A percentile compares a stretch with the other conserved stretches of the same genome.
Conservation (phyloP, 1,140 invertebrate genomes). For the Eriocheir sinensis region DNA sequence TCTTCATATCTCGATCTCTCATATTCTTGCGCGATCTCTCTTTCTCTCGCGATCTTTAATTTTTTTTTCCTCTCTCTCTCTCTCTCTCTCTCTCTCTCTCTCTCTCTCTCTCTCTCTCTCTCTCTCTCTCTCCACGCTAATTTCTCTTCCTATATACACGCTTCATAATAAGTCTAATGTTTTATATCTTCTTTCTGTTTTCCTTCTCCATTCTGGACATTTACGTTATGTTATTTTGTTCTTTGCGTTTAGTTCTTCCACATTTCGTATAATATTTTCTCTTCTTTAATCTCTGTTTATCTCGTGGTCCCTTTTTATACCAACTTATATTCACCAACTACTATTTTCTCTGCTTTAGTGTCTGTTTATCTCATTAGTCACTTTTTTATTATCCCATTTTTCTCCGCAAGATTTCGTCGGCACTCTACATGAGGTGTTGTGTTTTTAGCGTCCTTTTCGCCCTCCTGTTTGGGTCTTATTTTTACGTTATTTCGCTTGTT, state of each 20-base stretch:
- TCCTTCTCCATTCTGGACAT: background rate
- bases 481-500: background rate
- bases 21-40: background rate
- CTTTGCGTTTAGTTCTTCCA: no score
- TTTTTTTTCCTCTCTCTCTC: background rate
- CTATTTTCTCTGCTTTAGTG: background rate
- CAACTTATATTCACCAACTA: background rate
- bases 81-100: background rate
- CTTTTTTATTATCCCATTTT: no score
- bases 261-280: no score
- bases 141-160: conserved; percentile 47
- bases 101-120: background rate
- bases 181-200: background rate
- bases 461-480: background rate
- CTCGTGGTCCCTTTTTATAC: background rate
- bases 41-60: background rate
- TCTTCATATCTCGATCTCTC: background rate
- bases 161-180: background rate
- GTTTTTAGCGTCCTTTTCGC: background rate
- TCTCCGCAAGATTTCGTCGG: no score
- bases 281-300: background rate
- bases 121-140: background rate
- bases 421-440: background rate
- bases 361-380: background rate
- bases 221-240: no score